Evolutionary conservation across 2,888 invertebrate genomes (phyloP).

Genomic region (Caenorhabditis plicata): DNA sequence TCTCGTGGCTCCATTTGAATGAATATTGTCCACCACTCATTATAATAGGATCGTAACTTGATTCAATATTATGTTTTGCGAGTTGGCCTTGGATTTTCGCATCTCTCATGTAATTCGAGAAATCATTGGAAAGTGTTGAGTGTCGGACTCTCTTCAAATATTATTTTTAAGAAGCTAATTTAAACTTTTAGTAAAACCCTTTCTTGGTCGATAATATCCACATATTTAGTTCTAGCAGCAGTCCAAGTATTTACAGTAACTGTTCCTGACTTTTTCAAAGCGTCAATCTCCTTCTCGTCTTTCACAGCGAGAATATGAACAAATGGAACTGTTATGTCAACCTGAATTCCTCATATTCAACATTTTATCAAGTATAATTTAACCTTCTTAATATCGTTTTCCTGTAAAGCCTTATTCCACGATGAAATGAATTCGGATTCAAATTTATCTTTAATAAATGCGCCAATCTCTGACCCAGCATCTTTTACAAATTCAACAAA

Average conservation of each 20-base stretch:
- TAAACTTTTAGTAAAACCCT: slow-evolving; percentile 66
- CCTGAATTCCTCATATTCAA: slow-evolving; percentile 15
- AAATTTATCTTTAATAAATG: slow-evolving; percentile 89
- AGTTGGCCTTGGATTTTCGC: slow-evolving; percentile 85
- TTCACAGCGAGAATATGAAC: slow-evolving; percentile 89
- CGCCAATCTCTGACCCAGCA: slow-evolving; percentile 82
- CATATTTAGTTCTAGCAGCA: slow-evolving; percentile 92
- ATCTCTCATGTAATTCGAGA: slow-evolving; percentile 88
- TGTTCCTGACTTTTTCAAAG: slow-evolving; percentile 86
- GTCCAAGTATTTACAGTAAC: slow-evolving; percentile 92
- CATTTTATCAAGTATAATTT: slow-evolving; percentile 3
- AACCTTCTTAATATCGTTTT: slow-evolving; percentile 79
- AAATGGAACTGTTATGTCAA: slow-evolving; percentile 81
- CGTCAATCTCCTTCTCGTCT: slow-evolving; percentile 86
- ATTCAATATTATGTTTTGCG: slow-evolving; percentile 75
- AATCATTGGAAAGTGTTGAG: slow-evolving; percentile 87
- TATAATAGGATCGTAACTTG: slow-evolving; percentile 97
- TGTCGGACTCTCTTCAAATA: slow-evolving; percentile 87
- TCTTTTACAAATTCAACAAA: slow-evolving; percentile 80
- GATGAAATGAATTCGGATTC: slow-evolving; percentile 88
- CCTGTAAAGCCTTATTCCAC: slow-evolving; percentile 81
- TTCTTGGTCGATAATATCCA: slow-evolving; percentile 97
- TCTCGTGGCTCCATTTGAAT: slow-evolving; percentile 86
- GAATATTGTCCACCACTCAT: slow-evolving; percentile 98
- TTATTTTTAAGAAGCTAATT: neutral